Base-by-base conservation (phyloP, 2,888 invertebrate genomes). In the Caenorhabditis japonica region DNA sequence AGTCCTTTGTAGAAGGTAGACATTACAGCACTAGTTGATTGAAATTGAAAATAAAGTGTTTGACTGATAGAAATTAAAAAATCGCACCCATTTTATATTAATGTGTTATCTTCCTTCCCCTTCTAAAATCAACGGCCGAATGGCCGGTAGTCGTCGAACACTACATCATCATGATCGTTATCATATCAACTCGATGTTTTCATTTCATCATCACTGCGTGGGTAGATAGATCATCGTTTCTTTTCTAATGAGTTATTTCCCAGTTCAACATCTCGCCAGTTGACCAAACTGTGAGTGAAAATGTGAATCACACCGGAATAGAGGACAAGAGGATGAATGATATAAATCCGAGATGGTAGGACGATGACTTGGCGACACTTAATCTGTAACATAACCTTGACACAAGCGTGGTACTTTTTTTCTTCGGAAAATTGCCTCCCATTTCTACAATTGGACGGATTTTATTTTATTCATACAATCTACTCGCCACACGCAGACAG, bases 351-450 rank as follows among this genome's bases (percentile, higher is more conserved):
- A 56, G 61, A 56, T 56, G 70, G 70, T 69, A 60, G 60, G 69
- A 55, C 61, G 61, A 47, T 69, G 53, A 68, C 52, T 66, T 59
- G 59, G 41, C 44, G 47, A 60, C 68, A 68, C 47, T 69, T 69
- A 70, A 70, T 70, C 70, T 70, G 61, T 59, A 70, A 69, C 69
- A 53, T 58, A 69, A 70, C 70, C 70, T 70, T 70, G 70, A 70
- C 70, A 70, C 61, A 55, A 61, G 55, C 69, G 44, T 60, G 47
- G 47, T 60, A 55, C 60, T 69, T 60, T 60, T 55, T 43, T 33
- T 56, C 44, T 34, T 49, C 38, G 49, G 38, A 47, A 61, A 68
- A 66, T 66, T 44, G 56, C 58, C 56, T 51, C 7, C 38, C 5
- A 1, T 51, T 21, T 47, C 49, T 39, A 10, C 49, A 41, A 52